A percentile compares a stretch with the other conserved stretches of the same genome.
Conservation (phyloP, 2,888 invertebrate genomes). For the Lasioglossum lativentre region DNA sequence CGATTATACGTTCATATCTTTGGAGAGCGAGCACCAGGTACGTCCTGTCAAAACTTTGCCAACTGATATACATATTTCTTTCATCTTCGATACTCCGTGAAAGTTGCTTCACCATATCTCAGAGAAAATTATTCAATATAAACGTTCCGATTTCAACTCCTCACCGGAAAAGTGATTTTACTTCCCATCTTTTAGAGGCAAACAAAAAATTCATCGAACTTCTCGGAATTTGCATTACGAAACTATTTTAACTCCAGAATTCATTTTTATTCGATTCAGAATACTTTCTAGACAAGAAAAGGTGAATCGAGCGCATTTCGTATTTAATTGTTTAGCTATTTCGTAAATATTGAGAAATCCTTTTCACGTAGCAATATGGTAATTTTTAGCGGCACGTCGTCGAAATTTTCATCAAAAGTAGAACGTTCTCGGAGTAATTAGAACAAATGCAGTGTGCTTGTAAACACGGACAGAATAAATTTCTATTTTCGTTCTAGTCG, state of each 20-base stretch:
- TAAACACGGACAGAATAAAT: not conserved
- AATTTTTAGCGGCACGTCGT: not conserved
- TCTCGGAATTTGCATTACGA: not conserved
- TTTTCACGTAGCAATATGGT: not conserved
- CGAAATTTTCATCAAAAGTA: not conserved
- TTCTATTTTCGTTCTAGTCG: not conserved
- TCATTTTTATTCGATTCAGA: not conserved
- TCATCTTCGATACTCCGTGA: not conserved
- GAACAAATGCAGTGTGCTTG: not conserved
- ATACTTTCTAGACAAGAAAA: not conserved
- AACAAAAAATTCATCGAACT: not conserved
- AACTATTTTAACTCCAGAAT: not conserved
- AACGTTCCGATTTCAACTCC: not conserved
- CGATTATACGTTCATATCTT: conserved; percentile 6
- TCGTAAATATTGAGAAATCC: not conserved
- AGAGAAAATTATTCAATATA: not conserved
- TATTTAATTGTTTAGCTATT: not conserved
- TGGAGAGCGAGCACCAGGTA: not conserved
- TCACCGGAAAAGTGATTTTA: not conserved
- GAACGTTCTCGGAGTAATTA: not conserved
- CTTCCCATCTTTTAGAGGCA: not conserved
- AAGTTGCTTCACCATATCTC: not conserved
- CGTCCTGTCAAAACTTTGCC: not conserved
- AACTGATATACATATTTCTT: not conserved
- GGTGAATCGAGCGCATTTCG: too few relatives aligned